Conservation (phyloP, 2,888 invertebrate species). For the Buathra laborator region DNA sequence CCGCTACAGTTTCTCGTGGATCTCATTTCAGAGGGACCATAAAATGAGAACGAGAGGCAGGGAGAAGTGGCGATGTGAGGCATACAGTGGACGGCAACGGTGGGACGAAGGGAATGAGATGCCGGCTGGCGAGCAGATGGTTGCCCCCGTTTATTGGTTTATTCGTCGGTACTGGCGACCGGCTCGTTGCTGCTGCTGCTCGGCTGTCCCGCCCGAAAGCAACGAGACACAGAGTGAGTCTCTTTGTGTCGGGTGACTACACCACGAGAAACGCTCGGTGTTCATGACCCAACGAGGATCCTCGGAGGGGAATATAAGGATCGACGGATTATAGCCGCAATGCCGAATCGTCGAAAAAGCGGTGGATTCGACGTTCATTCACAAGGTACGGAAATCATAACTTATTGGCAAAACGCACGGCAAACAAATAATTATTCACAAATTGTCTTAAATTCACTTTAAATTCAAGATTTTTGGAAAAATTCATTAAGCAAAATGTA, state of each 20-base stretch:
- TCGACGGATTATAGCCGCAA: conserved; percentile 23
- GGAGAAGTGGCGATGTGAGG: conserved; percentile 72
- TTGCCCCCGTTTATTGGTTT: conserved; percentile 85
- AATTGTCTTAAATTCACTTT: not conserved
- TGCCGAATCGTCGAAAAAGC: conserved; percentile 21
- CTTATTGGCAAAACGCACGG: not conserved
- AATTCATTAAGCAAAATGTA: not conserved
- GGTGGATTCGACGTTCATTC: conserved; percentile 67
- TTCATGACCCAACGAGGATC: conserved; percentile 60
- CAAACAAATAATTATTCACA: not conserved
- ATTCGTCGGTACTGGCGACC: conserved; percentile 82
- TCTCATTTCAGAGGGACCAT: conserved; percentile 83
- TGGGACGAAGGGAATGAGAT: conserved; percentile 75
- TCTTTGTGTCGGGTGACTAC: conserved; percentile 62
- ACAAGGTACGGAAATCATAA: conserved; percentile 69
- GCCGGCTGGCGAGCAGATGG: conserved; percentile 85
- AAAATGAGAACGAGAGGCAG: conserved; percentile 78
- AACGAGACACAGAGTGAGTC: conserved; percentile 55
- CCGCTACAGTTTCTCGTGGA: conserved; percentile 73
- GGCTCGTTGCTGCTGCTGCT: conserved; percentile 60
- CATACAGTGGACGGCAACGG: conserved; percentile 59
- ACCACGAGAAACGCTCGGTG: conserved; percentile 44
- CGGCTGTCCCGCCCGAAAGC: conserved; percentile 56
- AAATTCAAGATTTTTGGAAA: not conserved
- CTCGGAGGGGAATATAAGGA: conserved; percentile 32